These are phyloP conservation scores for Drosophila ohnishii DNA, from an alignment of 1,140 invertebrate species.

Conservation along the genomic window DNA sequence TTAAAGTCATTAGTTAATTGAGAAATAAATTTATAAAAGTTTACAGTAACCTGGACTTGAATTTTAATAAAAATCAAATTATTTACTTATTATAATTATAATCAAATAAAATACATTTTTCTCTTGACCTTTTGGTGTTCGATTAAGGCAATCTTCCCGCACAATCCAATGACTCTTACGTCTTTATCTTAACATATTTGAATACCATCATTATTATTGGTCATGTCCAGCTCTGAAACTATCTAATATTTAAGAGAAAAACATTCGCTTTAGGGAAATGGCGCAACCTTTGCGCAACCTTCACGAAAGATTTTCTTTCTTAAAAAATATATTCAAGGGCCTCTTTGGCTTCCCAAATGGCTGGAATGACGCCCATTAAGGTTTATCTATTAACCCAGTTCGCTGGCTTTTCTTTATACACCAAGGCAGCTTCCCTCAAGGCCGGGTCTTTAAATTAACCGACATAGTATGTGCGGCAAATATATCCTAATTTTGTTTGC, in stretches of 20 bases:
- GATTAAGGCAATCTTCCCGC: background rate
- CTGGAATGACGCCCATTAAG: constrained; percentile 10
- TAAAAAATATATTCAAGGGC: constrained; percentile 1
- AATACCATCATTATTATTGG: background rate
- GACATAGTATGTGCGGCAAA: constrained; percentile 18
- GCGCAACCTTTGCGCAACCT: constrained; percentile 14
- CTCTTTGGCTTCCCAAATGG: background rate
- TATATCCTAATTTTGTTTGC: constrained; percentile 29
- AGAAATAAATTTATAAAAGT: background rate
- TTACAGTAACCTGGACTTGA: background rate
- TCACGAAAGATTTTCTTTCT: background rate
- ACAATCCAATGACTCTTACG: background rate
- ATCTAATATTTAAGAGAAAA: background rate
- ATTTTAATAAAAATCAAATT: no score
- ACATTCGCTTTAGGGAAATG: constrained; percentile 1
- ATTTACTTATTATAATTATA: no score
- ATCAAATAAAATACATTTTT: no score
- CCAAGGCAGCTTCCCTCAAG: constrained; percentile 2
- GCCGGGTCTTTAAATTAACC: constrained; percentile 36
- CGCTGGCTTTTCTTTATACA: constrained; percentile 1
- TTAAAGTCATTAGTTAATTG: background rate
- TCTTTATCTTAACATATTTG: no score
- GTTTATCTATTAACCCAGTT: constrained; percentile 33
- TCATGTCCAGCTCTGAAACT: background rate
- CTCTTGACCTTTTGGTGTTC: background rate